Base-by-base conservation (phyloP, 2,797 vertebrate species). In the Paguma larvata region DNA sequence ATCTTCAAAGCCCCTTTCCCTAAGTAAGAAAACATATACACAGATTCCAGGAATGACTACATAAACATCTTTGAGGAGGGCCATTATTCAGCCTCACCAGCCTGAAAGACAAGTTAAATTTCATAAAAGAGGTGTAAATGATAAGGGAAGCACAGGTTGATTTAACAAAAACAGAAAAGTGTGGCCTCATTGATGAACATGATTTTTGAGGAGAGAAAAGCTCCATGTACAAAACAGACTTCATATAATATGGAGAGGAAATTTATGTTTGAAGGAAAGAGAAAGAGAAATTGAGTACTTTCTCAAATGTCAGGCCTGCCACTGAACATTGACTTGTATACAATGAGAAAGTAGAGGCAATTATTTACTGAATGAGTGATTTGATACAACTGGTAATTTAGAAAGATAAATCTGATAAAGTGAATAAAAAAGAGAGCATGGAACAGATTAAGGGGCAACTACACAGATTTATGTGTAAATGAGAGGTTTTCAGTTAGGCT, bases 311-410 rank as follows among this genome's bases (percentile, higher is more conserved):
- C 63, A 80, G 7, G 5, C 10, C 34, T 75, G 14, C 15, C 27
- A 84, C 23, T 51, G 44, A 65, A 67, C 5, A 83, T 51, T 78
- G 53, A 84, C 34, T 34, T 59, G 12, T 8, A 67, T 9, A 41
- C 30, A 72, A 30, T 46, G 62, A 51, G 30, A 34, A 93, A 78
- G 1, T 63, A 32, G 12, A 72, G 41, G 16, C 19, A 23, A 88
- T 91, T 85, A 44, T 48, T 65, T 3, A 75, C 7, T 70, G n/a
- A 80, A 83, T 48, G 25, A 5, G 0, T 44, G 46, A 70, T 19
- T 67, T 90, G 46, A 92, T 34, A 16, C 83, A 79, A 85, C 38
- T 79, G n/a, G 16, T 89, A 30, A 80, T 25, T 87, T 67, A 84
- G 34, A 92, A 90, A 84, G 34, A 68, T 27, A 79, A 95, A 56